These are phyloP conservation scores for Bradypodion ventrale DNA, from an alignment of 2,797 vertebrate species.

Conservation along the genomic window DNA sequence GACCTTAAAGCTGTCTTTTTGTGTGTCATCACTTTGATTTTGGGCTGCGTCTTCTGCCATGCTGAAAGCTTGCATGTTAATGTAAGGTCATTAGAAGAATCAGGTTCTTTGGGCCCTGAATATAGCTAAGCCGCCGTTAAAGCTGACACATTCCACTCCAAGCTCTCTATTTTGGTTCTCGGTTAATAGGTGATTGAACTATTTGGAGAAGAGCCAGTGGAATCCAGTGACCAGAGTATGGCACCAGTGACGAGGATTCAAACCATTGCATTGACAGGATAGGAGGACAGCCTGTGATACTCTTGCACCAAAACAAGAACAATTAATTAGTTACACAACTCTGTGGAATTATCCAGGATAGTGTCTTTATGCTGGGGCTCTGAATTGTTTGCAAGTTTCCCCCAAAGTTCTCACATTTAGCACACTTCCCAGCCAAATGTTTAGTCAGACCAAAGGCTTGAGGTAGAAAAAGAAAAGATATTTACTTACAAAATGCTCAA, in stretches of 20 bases:
- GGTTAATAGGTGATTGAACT: conserved; percentile 70
- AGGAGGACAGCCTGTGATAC: neutral
- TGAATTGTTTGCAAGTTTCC: too few relatives aligned
- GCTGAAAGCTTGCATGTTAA: neutral
- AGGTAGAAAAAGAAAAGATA: too few relatives aligned
- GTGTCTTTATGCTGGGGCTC: neutral
- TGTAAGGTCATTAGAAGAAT: conserved; percentile 42
- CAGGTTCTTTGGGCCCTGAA: conserved; percentile 52
- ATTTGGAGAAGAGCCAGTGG: conserved; percentile 59
- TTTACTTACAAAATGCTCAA: too few relatives aligned
- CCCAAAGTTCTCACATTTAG: too few relatives aligned
- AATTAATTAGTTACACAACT: neutral
- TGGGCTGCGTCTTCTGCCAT: neutral
- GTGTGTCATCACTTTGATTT: conserved; percentile 22
- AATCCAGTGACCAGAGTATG: conserved; percentile 31
- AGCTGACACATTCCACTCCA: conserved; percentile 44
- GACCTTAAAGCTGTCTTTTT: neutral
- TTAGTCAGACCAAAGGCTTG: too few relatives aligned
- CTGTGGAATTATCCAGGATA: neutral
- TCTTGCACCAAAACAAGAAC: neutral
- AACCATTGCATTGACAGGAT: neutral
- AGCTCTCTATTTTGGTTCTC: conserved; percentile 63
- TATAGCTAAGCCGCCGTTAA: conserved; percentile 62
- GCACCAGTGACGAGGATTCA: conserved; percentile 33
- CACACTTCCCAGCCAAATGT: too few relatives aligned